Percentiles rank a stretch among this genome's conserved stretches.
Evolutionary conservation across 2,888 invertebrate species (phyloP).

Genomic region (Heteromurus nitidus): DNA sequence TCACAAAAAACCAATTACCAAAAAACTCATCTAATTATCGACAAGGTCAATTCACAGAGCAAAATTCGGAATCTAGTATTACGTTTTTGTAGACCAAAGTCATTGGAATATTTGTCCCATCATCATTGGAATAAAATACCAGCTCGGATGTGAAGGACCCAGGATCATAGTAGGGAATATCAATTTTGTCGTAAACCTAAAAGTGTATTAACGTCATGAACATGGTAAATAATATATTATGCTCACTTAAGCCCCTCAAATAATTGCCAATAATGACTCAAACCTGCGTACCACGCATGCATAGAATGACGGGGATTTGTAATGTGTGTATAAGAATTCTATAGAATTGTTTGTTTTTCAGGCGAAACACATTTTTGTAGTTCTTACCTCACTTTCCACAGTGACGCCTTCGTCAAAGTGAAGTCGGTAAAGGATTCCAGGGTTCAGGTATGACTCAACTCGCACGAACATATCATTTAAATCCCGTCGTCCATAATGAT

Average conservation of each 20-base stretch:
- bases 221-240: no score
- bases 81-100: constrained; percentile 88
- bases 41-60: no score
- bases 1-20: no score
- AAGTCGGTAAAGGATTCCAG: constrained; percentile 89
- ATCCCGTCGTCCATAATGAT: constrained; percentile 87
- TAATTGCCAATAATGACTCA: no score
- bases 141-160: constrained; percentile 78
- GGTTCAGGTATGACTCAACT: constrained; percentile 94
- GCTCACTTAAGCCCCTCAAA: no score
- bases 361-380: no score
- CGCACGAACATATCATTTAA: constrained; percentile 93
- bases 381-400: constrained; percentile 36
- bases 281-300: no score
- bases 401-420: constrained; percentile 81
- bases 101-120: constrained; percentile 96
- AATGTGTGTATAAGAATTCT: constrained; percentile 17
- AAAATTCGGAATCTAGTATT: no score
- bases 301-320: no score
- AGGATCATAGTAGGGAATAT: constrained; percentile 81
- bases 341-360: not conserved
- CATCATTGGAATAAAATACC: constrained; percentile 93
- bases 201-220: not conserved
- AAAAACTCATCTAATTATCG: no score
- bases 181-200: constrained; percentile 89